Conservation (phyloP, 2,797 vertebrate species). For the Glyptemys insculpta region DNA sequence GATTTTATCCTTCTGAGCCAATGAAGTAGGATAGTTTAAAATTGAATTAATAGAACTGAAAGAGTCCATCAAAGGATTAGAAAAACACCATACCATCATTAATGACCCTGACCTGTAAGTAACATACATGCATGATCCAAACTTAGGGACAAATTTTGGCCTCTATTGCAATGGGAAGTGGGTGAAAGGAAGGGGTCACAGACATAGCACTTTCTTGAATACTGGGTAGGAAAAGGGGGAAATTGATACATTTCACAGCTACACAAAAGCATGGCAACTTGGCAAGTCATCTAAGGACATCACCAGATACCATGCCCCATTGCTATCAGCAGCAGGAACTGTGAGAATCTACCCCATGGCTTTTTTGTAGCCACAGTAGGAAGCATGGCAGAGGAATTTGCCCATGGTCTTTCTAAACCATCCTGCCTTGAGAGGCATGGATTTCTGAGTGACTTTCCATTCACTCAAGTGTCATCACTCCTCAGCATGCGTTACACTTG, state of each 20-base stretch:
- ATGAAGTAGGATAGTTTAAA: not conserved
- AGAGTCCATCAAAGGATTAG: conserved; percentile 10
- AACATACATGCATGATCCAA: not conserved
- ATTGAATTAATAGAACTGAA: conserved; percentile 1
- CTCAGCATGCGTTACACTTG: not conserved
- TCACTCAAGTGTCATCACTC: conserved; percentile 8
- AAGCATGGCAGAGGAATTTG: not conserved
- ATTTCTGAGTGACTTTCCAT: not conserved
- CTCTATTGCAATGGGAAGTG: not conserved
- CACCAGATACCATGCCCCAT: not conserved
- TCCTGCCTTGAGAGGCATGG: accelerated
- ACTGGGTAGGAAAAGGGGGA: not conserved
- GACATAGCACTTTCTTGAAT: not conserved
- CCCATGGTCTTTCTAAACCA: not conserved
- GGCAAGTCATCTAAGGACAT: not conserved
- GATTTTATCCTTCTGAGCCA: not conserved
- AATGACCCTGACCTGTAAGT: not conserved
- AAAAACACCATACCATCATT: not conserved
- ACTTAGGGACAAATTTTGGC: not conserved
- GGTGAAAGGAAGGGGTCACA: not conserved
- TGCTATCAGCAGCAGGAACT: not conserved
- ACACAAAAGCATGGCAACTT: not conserved
- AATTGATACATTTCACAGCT: not conserved
- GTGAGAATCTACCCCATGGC: not conserved
- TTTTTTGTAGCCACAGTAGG: not conserved